Percentiles rank a stretch among this genome's conserved stretches.
These are phyloP conservation scores for Drosophila nigrodunni DNA, from an alignment of 1,140 invertebrate species.

Conservation along the genomic window DNA sequence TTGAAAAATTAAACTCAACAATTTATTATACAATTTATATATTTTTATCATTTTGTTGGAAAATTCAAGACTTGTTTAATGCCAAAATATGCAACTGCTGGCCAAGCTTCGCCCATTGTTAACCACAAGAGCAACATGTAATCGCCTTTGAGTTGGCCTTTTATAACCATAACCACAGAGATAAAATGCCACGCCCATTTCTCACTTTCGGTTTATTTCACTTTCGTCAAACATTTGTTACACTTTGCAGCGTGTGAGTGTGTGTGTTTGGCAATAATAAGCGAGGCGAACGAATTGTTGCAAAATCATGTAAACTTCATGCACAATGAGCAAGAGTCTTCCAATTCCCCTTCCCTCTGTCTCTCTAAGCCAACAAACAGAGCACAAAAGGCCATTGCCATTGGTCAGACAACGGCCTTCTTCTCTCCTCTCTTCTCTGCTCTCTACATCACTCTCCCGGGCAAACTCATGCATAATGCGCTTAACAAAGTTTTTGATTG, in stretches of 20 bases:
- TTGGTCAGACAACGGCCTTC: constrained; percentile 22
- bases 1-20: too few species aligned
- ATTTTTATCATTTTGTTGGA: background rate
- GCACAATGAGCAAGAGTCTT: constrained; percentile 62
- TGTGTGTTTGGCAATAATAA: constrained; percentile 50
- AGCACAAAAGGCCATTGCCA: constrained; percentile 56
- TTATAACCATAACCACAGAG: background rate
- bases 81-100: constrained; percentile 1
- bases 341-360: background rate
- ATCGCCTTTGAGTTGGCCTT: background rate
- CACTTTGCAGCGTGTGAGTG: constrained; percentile 14
- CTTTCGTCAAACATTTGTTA: constrained; percentile 46
- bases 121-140: constrained; percentile 20
- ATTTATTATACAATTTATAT: too few species aligned
- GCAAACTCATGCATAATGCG: constrained; percentile 64
- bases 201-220: constrained; percentile 36
- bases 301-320: constrained; percentile 75
- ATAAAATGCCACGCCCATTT: constrained; percentile 19
- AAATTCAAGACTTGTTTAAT: constrained; percentile 1
- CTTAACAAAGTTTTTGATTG: constrained; percentile 76
- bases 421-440: constrained; percentile 9
- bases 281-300: constrained; percentile 23
- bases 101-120: constrained; percentile 11
- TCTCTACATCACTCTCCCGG: background rate
- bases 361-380: constrained; percentile 3